Evolutionary conservation across 2,797 vertebrate genomes (phyloP), one percentile per base, ranked within the genome.

Genomic region (Rhinogobio ventralis): DNA sequence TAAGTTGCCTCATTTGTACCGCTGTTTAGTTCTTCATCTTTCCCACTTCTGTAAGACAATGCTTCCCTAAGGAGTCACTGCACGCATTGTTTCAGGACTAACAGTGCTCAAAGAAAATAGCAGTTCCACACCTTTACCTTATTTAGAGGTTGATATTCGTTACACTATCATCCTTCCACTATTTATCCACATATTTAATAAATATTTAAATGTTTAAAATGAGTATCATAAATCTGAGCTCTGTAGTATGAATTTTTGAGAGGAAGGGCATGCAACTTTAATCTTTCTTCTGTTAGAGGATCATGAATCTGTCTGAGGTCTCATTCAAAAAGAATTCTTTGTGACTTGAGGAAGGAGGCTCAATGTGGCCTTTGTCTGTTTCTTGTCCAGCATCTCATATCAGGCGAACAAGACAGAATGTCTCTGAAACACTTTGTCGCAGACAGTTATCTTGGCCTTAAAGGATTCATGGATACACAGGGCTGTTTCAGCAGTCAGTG

Each of bases 301-400:
- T 7, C 62, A 92, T 93, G 73, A 88, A 39, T 87, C 92, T 92
- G 88, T 92, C 91, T 93, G 91, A 93, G 89, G 36, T 81, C 64
- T 86, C 88, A 30, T 74, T 85, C 81, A 90, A 92, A 28, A 89
- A 49, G 46, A 85, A 23, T 85, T 78, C 87, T 85, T 62, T 77
- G 84, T 86, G 87, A 90, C 79, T 87, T 91, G 57, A 45, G n/a
- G 74, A 83, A 75, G 67, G 68, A 81, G 87, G 85, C 92, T 95
- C 93, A 95, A 94, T 95, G 92, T 93, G 91, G 91, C 75, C 94
- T 95, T 96, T 96, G 93, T 96, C 55, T 89, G 68, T 90, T 74
- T 46, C 39, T 83, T 60, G 66, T 71, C 10, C 85, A 89, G 86
- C 87, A 90, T 92, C 88, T 87, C 85, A 86, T 87, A 87, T 91